Conservation (phyloP, 2,888 invertebrate species). For the Mesorhabditis belari region DNA sequence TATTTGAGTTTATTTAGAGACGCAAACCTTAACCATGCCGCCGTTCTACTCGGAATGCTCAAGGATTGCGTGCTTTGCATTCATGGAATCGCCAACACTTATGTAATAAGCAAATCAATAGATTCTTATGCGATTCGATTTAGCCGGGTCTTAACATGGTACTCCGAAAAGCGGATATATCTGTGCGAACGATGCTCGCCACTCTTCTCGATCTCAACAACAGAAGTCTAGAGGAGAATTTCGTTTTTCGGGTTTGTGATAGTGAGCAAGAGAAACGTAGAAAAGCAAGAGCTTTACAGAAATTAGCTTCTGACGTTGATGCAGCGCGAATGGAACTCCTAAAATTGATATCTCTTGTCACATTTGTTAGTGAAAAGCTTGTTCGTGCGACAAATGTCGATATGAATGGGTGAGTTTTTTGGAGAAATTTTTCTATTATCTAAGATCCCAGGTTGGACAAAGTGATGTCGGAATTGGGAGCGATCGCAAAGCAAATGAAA, state of each 20-base stretch:
- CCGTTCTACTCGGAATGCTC: constrained; percentile 14
- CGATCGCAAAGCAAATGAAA: too few relatives aligned
- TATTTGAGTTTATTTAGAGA: too few relatives aligned
- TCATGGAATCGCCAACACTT: constrained; percentile 24
- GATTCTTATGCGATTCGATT: too few relatives aligned
- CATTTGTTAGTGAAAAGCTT: too few relatives aligned
- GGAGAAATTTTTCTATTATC: neutral
- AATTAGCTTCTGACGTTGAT: too few relatives aligned
- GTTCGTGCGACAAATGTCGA: too few relatives aligned
- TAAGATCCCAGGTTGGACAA: too few relatives aligned
- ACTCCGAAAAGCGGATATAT: neutral
- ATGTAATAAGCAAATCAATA: too few relatives aligned
- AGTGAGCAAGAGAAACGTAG: too few relatives aligned
- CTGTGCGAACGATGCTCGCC: neutral
- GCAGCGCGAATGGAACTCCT: too few relatives aligned
- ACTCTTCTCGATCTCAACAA: neutral
- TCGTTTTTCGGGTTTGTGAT: neutral
- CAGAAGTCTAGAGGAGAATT: neutral
- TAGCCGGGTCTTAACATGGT: neutral
- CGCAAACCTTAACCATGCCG: neutral
- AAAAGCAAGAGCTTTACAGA: too few relatives aligned
- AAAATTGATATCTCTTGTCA: too few relatives aligned
- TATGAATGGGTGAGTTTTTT: neutral
- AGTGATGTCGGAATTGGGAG: neutral
- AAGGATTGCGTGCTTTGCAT: constrained; percentile 23